phyloP scores from a whole-genome alignment of 2,888 invertebrate genomes.

The Pycnomerus fuliginosus region DNA sequence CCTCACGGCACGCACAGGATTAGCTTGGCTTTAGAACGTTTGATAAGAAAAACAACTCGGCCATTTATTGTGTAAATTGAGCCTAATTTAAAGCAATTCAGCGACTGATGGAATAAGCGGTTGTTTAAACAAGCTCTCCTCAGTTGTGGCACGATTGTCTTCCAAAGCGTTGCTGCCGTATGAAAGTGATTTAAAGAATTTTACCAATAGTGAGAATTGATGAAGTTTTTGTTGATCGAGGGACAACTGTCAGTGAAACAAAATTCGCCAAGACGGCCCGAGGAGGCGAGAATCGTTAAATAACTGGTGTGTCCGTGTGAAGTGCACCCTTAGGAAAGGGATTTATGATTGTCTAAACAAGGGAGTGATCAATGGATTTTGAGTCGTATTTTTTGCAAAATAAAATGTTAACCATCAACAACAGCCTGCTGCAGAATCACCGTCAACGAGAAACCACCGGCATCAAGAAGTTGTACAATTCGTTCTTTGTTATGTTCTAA shows the following conservation, averaged over 20 bases:
- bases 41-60: slow-evolving; percentile 28
- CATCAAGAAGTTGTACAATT: slow-evolving; percentile 83
- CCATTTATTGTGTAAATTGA: slow-evolving; percentile 42
- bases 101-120: slow-evolving; percentile 36
- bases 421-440: slow-evolving; percentile 76
- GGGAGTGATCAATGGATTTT: slow-evolving; percentile 52
- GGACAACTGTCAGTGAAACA: too few relatives aligned
- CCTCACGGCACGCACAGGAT: too few relatives aligned
- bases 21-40: slow-evolving; percentile 5
- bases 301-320: slow-evolving; percentile 18
- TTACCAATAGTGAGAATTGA: slow-evolving; percentile 4
- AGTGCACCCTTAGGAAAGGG: slow-evolving; percentile 32
- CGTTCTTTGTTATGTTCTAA: slow-evolving; percentile 86
- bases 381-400: slow-evolving; percentile 47
- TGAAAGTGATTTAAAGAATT: slow-evolving; percentile 4
- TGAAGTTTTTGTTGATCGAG: too few relatives aligned
- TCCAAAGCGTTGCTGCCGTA: slow-evolving; percentile 12
- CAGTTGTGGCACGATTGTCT: slow-evolving; percentile 25
- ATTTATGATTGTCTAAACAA: slow-evolving; percentile 23
- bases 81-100: slow-evolving; percentile 45
- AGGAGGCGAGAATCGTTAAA: slow-evolving; percentile 5
- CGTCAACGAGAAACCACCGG: slow-evolving; percentile 82
- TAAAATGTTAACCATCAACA: slow-evolving; percentile 71
- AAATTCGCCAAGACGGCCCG: slow-evolving; percentile 49
- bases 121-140: slow-evolving; percentile 28